Percentiles rank a stretch among this genome's conserved stretches.
Evolutionary conservation across 1,140 invertebrate species (phyloP).

Genomic region (Elymnias hypermnestra): DNA sequence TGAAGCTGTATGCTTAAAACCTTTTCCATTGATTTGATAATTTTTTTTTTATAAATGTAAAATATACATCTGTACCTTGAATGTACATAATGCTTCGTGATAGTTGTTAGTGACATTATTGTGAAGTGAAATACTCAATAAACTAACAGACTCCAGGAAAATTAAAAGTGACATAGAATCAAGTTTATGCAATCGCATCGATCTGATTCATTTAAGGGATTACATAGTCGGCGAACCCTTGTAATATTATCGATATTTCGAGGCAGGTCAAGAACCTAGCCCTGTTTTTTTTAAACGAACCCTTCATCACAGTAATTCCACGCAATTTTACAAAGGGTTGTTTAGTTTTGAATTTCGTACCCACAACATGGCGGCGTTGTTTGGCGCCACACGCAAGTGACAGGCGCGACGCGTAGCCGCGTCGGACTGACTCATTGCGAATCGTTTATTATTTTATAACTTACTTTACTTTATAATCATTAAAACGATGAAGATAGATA

Average conservation of each 20-base stretch:
- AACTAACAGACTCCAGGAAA: no score
- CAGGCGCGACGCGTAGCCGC: conserved; percentile 27
- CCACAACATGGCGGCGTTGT: conserved; percentile 10
- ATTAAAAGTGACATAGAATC: no score
- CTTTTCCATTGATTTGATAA: no score
- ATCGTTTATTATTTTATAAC: background rate
- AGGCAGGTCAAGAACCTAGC: conserved; percentile 32
- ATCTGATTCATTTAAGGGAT: background rate
- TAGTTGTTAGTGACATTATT: no score
- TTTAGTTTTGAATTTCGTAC: conserved; percentile 16
- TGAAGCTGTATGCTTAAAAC: no score
- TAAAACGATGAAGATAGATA: no score
- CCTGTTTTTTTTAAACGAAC: conserved; percentile 17
- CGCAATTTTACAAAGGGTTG: conserved; percentile 25
- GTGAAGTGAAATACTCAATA: no score
- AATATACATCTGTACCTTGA: no score
- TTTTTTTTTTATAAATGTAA: no score
- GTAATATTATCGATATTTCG: conserved; percentile 10
- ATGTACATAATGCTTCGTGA: no score
- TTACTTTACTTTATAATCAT: conserved; percentile 23
- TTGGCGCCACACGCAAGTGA: conserved; percentile 44
- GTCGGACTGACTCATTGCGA: conserved; percentile 21
- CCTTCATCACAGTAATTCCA: conserved; percentile 27
- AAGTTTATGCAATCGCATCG: background rate
- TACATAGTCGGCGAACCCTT: background rate